phyloP scores from a whole-genome alignment of 2,113 vertebrate species.

The Cyanocitta stelleri region DNA sequence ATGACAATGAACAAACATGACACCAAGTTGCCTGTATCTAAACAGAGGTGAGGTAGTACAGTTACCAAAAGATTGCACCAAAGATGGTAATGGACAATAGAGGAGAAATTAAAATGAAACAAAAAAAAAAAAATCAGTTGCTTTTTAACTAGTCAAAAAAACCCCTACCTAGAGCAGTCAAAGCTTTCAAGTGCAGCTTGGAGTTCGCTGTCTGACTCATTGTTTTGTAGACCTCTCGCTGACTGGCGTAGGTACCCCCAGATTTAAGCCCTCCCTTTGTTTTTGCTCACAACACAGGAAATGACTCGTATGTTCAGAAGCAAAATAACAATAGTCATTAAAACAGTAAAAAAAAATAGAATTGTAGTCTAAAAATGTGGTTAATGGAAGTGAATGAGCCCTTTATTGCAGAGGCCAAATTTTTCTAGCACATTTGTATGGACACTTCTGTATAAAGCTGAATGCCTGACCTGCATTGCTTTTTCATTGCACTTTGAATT shows the following conservation, averaged over 20 bases:
- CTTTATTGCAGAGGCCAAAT: not conserved
- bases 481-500: not conserved
- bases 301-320: not conserved
- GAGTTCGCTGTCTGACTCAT: not conserved
- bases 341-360: not conserved
- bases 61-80: not conserved
- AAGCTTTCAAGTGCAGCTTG: not conserved
- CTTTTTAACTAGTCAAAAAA: not conserved
- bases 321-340: not conserved
- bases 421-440: not conserved
- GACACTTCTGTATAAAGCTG: not conserved
- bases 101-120: not conserved
- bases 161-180: not conserved
- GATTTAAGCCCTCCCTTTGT: not conserved
- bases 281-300: not conserved
- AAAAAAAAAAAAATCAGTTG: not conserved
- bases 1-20: not conserved
- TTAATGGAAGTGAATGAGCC: not conserved
- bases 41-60: not conserved
- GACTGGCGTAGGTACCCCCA: not conserved
- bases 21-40: not conserved
- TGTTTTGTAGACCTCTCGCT: fast-evolving
- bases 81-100: not conserved
- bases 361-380: not conserved
- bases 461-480: not conserved